Percentiles rank a stretch among this genome's conserved stretches.
Evolutionary conservation across 2,888 invertebrate species (phyloP).

Genomic region (Stegophylla sp.): DNA sequence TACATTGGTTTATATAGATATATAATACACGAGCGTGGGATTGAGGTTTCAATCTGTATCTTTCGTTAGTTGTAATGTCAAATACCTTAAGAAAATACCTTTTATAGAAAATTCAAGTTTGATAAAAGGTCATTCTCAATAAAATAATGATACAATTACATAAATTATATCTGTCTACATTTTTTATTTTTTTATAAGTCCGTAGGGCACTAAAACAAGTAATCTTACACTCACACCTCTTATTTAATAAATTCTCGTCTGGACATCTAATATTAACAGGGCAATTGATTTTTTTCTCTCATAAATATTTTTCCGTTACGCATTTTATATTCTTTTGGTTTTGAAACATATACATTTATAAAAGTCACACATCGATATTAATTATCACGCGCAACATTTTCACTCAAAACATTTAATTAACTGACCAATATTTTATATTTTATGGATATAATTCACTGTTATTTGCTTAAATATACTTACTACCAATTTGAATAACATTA

Average conservation of each 20-base stretch:
- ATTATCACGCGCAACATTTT: neutral
- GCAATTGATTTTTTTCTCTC: neutral
- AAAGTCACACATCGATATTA: neutral
- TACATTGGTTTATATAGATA: constrained; percentile 6
- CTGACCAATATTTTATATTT: neutral
- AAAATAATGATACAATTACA: constrained; percentile 47
- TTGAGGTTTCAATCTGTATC: constrained; percentile 27
- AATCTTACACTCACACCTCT: neutral
- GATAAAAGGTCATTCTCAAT: constrained; percentile 37
- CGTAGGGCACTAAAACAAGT: constrained; percentile 20
- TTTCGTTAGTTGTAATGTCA: constrained; percentile 6
- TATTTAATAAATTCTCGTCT: constrained; percentile 33
- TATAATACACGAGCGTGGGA: constrained; percentile 20
- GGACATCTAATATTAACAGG: constrained; percentile 4
- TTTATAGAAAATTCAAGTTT: constrained; percentile 52
- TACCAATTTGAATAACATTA: too few relatives aligned
- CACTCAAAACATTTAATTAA: neutral
- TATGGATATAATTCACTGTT: neutral
- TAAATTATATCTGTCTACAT: constrained; percentile 13
- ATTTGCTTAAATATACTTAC: too few relatives aligned
- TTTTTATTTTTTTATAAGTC: neutral
- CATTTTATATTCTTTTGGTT: neutral
- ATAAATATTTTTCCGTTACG: neutral
- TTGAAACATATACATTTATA: neutral
- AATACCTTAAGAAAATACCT: constrained; percentile 32